Evolutionary conservation across 1,140 invertebrate species (phyloP).

Genomic region (Notospermus geniculatus): DNA sequence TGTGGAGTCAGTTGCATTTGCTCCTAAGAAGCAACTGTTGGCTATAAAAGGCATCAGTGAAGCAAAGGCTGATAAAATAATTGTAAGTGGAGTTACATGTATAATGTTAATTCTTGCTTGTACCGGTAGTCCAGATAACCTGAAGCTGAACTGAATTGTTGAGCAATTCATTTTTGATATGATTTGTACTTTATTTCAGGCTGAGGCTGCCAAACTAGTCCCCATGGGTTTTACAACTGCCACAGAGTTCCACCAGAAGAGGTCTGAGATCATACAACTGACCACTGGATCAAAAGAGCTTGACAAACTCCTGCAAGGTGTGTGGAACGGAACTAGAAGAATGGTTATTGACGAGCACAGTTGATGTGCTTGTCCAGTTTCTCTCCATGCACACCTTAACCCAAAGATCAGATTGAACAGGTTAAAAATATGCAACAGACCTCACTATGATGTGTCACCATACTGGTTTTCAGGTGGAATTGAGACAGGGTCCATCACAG

Average conservation of each 20-base stretch:
- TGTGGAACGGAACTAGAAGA: not conserved
- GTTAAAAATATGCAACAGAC: no score
- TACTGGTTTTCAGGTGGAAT: slow-evolving; percentile 72
- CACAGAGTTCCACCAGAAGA: slow-evolving; percentile 90
- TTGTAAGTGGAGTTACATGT: no score
- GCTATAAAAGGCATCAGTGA: slow-evolving; percentile 96
- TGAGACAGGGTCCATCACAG: slow-evolving; percentile 99
- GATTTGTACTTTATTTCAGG: slow-evolving; percentile 47
- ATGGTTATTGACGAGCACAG: no score
- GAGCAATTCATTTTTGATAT: not conserved
- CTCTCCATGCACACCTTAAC: no score
- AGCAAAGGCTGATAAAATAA: slow-evolving; percentile 94
- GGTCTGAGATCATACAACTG: slow-evolving; percentile 66
- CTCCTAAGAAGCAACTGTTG: slow-evolving; percentile 86
- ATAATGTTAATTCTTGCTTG: no score
- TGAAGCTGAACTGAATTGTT: no score
- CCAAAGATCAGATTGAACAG: no score
- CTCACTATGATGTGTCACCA: no score
- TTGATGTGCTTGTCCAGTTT: no score
- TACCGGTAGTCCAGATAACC: no score
- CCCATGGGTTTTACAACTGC: slow-evolving; percentile 98
- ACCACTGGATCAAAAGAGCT: slow-evolving; percentile 93
- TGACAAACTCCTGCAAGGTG: slow-evolving; percentile 75
- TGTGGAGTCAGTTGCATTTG: slow-evolving; percentile 91
- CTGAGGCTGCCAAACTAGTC: slow-evolving; percentile 88